These are phyloP conservation scores for Poeciliopsis presidionis DNA, from an alignment of 2,797 vertebrate species.

Conservation along the genomic window DNA sequence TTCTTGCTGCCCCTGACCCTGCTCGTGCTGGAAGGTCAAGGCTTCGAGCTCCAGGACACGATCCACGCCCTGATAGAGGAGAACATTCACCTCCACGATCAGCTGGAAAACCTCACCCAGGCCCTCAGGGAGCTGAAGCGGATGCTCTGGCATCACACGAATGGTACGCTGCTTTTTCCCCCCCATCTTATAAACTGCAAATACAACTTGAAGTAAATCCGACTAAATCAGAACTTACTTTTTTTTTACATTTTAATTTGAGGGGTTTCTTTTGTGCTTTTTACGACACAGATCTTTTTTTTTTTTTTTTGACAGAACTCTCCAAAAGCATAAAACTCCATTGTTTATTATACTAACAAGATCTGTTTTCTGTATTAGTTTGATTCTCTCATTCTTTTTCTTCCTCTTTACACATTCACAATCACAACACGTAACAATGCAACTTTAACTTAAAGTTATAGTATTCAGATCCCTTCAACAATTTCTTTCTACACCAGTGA, in stretches of 20 bases:
- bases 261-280: background rate
- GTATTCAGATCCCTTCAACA: background rate
- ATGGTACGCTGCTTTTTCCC: conserved; percentile 67
- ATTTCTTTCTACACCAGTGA: background rate
- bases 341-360: background rate
- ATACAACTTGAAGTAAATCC: background rate
- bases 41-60: conserved; percentile 86
- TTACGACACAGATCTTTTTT: background rate
- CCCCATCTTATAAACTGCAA: background rate
- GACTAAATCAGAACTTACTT: no score
- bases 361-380: background rate
- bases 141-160: conserved; percentile 79
- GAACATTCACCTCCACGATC: conserved; percentile 85
- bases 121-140: conserved; percentile 81
- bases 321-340: background rate
- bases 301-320: background rate
- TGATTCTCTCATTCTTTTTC: no score
- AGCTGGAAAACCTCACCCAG: conserved; percentile 85
- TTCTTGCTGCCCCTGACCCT: conserved; percentile 54
- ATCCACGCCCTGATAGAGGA: conserved; percentile 84
- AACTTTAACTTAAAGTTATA: background rate
- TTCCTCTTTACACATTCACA: background rate
- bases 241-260: background rate
- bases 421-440: background rate
- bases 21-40: conserved; percentile 52